Evolutionary conservation across 1,140 invertebrate species (phyloP), one percentile per base, ranked within the genome.

Genomic region (Drosophila sp.): DNA sequence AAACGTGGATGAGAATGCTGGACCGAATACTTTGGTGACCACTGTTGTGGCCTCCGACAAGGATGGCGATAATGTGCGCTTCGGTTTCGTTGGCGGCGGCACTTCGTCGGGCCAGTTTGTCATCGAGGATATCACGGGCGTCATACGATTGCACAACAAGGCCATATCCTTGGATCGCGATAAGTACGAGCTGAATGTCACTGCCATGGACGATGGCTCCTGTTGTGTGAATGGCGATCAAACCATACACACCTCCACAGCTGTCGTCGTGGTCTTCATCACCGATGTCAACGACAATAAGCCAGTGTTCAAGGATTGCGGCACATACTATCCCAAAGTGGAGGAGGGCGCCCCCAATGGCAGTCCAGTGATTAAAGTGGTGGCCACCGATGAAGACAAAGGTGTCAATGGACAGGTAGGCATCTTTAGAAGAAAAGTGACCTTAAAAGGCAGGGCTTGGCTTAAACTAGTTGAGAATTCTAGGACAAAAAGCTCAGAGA

Each of bases 281-380:
- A 98, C 98, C 0, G 98, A 99, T 89, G 97, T 98, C 0, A 99
- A 98, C 90, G 97, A 98, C 78, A 98, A 98, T 90, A 98, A 98
- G 83, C 97, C 98, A 0, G 95, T 98, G 30, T 99, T 99, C 85
- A 97, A 98, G 91, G 97, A 98, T 73, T 98, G 98, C 91, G 95
- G 95, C 0, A 97, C 95, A 4, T 98, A 98, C 90, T 96, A 96
- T 86, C 97, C 97, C 1, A 98, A 98, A 93, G 97, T 98, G 0
- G 96, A 97, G 92, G 97, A 98, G 93, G 97, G 97, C 0, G 97
- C 97, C 5, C 96, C 96, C 0, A 98, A 98, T 87, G 97, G 97
- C 1, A 98, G 97, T 90, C 96, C 97, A 2, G 97, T 98, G 4
- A 97, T 98, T 57, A 98, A 97, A 93, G 97, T 98, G 0, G 96